These are phyloP conservation scores for Strix occidentalis DNA, from an alignment of 2,797 vertebrate genomes.

Conservation along the genomic window DNA sequence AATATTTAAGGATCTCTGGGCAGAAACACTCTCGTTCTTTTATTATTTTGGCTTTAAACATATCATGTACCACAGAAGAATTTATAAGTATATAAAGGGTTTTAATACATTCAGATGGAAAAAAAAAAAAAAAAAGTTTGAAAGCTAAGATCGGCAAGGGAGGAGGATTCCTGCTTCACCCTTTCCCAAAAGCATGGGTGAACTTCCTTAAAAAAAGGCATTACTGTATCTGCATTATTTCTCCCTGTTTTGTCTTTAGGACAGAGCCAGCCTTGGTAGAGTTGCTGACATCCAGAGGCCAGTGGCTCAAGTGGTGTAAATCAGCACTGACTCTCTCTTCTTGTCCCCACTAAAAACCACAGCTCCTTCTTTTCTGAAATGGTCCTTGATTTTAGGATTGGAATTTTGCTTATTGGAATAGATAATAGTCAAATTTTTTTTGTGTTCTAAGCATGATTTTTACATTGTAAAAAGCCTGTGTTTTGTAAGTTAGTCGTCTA, in stretches of 20 bases:
- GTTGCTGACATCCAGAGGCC: not conserved
- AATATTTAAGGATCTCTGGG: slow-evolving; percentile 45
- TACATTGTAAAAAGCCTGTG: not conserved
- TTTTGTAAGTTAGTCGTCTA: not conserved
- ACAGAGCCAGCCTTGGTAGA: not conserved
- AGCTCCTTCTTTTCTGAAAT: not conserved
- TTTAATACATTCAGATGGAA: slow-evolving; percentile 23
- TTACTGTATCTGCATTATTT: not conserved
- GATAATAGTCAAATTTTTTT: not conserved
- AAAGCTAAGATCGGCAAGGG: not conserved
- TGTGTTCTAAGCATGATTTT: not conserved
- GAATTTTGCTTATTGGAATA: not conserved
- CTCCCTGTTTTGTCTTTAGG: not conserved
- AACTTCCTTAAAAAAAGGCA: not conserved
- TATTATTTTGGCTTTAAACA: slow-evolving; percentile 38
- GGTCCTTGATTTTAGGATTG: not conserved
- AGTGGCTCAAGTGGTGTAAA: not conserved
- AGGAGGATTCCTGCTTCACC: not conserved
- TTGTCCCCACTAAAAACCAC: not conserved
- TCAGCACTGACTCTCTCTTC: not conserved
- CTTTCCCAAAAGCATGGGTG: not conserved
- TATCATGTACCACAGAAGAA: not conserved
- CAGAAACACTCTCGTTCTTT: slow-evolving; percentile 19
- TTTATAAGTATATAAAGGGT: slow-evolving; percentile 7
- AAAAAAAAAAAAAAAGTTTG: not conserved